Base-by-base conservation (phyloP, 1,140 invertebrate genomes). In the Zaprionus kolodkinae region DNA sequence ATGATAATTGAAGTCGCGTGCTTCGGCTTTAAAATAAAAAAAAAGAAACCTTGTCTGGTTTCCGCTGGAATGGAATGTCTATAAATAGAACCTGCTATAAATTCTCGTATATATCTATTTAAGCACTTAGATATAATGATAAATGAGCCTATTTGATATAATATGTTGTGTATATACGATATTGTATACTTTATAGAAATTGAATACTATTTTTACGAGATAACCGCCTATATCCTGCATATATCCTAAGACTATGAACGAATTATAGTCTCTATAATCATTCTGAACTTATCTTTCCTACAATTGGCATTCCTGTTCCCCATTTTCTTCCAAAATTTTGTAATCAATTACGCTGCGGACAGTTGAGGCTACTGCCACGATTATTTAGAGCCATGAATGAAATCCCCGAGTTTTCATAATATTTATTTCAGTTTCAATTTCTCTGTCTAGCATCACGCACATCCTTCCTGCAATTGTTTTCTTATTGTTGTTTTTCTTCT, bases 371-470 rank as follows among this genome's bases (percentile, higher is more conserved):
- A 17, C 17, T 11, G 45, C 21, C 45, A 10, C 11, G 17, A 50
- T 50, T 25, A 12, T 25, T 50, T 50, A 50, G 17, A 21, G 17
- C 45, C 45, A 4, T 35, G 3, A 30, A 35, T 35, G 7, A 27
- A 7, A 9, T 7, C 21, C 52, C 21, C 33, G 45, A 64, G 40
- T 45, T 64, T 65, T 48, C 30, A 52, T 33, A 60, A 56, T 75
- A 79, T 76, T 63, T 72, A 67, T 72, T 72, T 61, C n/a, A 62
- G 52, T 68, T 79, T 76, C 38, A 57, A 71, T 52, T 57, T 54
- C 66, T 55, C 35, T 27, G 15, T 35, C 50, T 48, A 27, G 25
- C 15, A 48, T 35, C 36, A 71, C 56, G 54, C 62, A 78, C 38
- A 50, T 54, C 61, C 71, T 67, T 76, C 54, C 61, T 60, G 15